Conservation (phyloP, 2,888 invertebrate species). For the Hypselothyrea guttata region DNA sequence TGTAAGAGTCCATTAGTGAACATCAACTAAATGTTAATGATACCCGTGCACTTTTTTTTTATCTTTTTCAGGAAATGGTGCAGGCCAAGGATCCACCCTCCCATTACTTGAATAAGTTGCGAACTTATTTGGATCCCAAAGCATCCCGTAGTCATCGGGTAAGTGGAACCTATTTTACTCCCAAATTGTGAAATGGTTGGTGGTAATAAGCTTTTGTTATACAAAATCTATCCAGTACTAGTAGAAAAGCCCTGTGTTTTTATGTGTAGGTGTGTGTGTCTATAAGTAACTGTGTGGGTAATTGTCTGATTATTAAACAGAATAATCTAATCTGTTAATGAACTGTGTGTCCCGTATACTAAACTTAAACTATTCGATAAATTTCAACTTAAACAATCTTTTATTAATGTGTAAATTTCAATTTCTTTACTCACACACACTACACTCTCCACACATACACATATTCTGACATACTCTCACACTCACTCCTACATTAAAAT, state of each 20-base stretch:
- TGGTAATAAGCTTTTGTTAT: too few relatives aligned
- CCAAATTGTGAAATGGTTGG: not conserved
- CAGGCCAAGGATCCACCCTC: conserved; percentile 99
- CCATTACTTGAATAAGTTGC: conserved; percentile 96
- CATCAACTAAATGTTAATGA: too few relatives aligned
- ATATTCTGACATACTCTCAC: too few relatives aligned
- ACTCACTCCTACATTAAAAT: too few relatives aligned
- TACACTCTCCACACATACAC: conserved; percentile 18
- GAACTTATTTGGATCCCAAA: conserved; percentile 97
- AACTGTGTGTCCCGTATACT: not conserved
- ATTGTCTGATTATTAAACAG: too few relatives aligned
- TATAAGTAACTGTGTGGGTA: conserved; percentile 54
- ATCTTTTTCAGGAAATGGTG: conserved; percentile 92
- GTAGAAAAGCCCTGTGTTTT: conserved; percentile 1
- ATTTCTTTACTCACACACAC: conserved; percentile 72
- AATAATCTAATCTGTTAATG: too few relatives aligned
- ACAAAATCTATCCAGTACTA: too few relatives aligned
- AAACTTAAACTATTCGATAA: conserved; percentile 9
- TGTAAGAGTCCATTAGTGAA: too few relatives aligned
- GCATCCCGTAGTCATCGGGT: conserved; percentile 93
- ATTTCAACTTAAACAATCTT: conserved; percentile 51
- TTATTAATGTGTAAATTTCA: conserved; percentile 74
- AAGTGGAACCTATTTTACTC: too few relatives aligned
- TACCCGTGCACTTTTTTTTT: too few relatives aligned
- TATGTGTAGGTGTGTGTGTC: too few relatives aligned